Conservation (phyloP, 1,140 invertebrate genomes). For the Steinernema feltiae region DNA sequence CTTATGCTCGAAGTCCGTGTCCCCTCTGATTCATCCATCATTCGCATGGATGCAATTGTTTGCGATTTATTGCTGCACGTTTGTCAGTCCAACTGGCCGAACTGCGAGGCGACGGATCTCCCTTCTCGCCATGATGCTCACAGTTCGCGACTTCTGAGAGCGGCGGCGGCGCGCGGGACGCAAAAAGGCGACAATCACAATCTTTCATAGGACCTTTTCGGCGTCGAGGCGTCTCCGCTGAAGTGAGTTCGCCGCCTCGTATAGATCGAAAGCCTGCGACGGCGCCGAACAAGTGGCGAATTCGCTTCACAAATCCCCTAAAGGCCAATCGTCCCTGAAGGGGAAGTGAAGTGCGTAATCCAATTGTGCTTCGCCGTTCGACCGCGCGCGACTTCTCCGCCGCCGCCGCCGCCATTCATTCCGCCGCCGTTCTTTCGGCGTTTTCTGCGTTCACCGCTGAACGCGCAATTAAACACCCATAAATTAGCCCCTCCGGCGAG, state of each 20-base stretch:
- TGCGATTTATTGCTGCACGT: no score
- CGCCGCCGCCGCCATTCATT: neutral
- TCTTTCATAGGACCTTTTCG: neutral
- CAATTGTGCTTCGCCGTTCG: neutral
- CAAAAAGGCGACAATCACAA: neutral
- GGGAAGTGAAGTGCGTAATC: neutral
- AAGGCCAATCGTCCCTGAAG: neutral
- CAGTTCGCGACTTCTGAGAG: no score
- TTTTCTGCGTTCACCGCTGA: neutral
- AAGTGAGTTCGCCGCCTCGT: no score
- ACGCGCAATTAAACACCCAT: conserved; percentile 6
- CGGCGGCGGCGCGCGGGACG: neutral
- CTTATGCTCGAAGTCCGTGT: no score
- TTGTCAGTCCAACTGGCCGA: no score
- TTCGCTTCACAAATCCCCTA: neutral
- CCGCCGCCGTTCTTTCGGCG: conserved; percentile 5
- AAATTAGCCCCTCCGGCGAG: neutral
- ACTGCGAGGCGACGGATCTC: no score
- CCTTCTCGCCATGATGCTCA: no score
- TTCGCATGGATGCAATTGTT: no score
- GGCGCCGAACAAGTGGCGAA: neutral
- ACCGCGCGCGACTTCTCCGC: neutral
- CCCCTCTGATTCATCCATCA: no score
- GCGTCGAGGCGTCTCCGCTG: no score
- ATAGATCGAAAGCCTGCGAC: neutral